Evolutionary conservation across 2,888 invertebrate genomes (phyloP).

Genomic region (Drosophila paramelanica): DNA sequence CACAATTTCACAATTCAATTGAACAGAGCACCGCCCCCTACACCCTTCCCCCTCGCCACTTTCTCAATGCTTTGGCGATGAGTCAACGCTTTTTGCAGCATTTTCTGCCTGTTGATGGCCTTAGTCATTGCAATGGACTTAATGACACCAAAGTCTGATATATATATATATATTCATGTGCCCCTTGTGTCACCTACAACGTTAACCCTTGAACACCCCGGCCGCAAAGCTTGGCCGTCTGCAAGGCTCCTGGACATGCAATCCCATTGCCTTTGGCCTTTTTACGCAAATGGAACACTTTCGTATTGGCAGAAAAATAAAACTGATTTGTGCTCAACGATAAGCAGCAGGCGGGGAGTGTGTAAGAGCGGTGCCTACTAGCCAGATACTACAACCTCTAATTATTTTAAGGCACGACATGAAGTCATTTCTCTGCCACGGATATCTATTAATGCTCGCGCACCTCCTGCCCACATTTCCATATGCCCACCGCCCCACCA

Average conservation of each 20-base stretch:
- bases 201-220: not conserved
- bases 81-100: conserved; percentile 56
- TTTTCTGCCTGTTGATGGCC: conserved; percentile 31
- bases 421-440: conserved; percentile 78
- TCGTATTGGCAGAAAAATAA: conserved; percentile 38
- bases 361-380: conserved; percentile 20
- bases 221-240: conserved; percentile 8
- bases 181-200: not conserved
- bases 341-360: conserved; percentile 50
- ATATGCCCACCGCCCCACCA: conserved; percentile 8
- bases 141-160: conserved; percentile 58
- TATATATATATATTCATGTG: not conserved
- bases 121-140: conserved; percentile 61
- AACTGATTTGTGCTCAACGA: conserved; percentile 73
- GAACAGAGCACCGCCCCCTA: conserved; percentile 8
- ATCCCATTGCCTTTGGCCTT: conserved; percentile 45
- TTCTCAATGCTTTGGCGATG: conserved; percentile 32
- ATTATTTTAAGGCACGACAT: conserved; percentile 84
- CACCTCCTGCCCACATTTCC: not conserved
- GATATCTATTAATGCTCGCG: conserved; percentile 61
- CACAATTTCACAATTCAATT: conserved; percentile 47
- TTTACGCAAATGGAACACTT: conserved; percentile 44
- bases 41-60: not conserved
- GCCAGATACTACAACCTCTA: conserved; percentile 64
- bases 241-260: conserved; percentile 60